phyloP scores from a whole-genome alignment of 2,797 vertebrate species.

The Propithecus perrieri region DNA sequence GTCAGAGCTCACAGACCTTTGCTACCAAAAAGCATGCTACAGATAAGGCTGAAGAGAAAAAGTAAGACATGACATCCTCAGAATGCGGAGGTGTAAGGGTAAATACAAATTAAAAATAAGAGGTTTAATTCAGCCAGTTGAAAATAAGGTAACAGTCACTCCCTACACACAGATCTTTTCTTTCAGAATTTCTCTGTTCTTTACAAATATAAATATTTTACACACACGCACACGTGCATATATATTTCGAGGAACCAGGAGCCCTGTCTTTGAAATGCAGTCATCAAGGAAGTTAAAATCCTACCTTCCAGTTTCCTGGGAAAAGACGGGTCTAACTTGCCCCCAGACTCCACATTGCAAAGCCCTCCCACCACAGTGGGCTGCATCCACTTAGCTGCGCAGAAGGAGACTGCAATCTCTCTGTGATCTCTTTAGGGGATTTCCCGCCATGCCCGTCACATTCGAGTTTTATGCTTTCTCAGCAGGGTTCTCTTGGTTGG shows the following conservation, averaged over 20 bases:
- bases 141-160: too few relatives aligned
- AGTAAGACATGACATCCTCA: fast-evolving
- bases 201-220: not conserved
- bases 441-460: not conserved
- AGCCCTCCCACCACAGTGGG: fast-evolving
- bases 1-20: not conserved
- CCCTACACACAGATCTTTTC: not conserved
- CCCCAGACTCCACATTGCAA: not conserved
- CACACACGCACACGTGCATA: too few relatives aligned
- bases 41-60: not conserved
- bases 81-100: fast-evolving
- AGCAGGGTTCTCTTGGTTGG: not conserved
- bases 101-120: not conserved
- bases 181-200: not conserved
- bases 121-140: not conserved
- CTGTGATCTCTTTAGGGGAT: too few relatives aligned
- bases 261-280: not conserved
- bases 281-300: not conserved
- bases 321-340: too few relatives aligned
- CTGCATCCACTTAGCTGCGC: fast-evolving
- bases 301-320: not conserved
- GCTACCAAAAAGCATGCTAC: not conserved
- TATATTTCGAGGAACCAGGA: not conserved
- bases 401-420: not conserved
- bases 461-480: fast-evolving